Base-by-base conservation (phyloP, 2,113 vertebrate species). In the Caracal caracal region DNA sequence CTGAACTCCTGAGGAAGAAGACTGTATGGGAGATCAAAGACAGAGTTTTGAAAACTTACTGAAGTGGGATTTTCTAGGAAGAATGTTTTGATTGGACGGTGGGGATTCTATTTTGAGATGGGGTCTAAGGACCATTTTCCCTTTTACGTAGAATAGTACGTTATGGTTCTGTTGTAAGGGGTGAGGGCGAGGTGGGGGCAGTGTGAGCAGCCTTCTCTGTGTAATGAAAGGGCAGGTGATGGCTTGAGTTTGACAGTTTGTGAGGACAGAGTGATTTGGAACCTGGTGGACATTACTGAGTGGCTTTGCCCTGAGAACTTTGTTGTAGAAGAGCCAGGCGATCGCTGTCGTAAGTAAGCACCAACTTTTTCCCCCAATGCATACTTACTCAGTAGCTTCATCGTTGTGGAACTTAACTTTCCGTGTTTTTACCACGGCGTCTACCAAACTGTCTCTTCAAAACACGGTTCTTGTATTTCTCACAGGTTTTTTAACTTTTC, bases 11-110 rank as follows among this genome's bases (percentile, higher is more conserved):
- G 68, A 73, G 37, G 37, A 81, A 56, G 40, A 93, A 63, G 53
- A 95, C 63, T 47, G 33, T 16, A 17, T 79, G 30, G 85, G 71
- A 90, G 70, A 47, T 93, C 76, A 78, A 33, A 87, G 59, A 90
- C 49, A 37, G 49, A 70, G 59, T 35, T 59, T 81, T 81, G 61
- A 24, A 63, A 66, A 93, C 51, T 28, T 73, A 68, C 93, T 3
- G 10, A 94, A 96, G 90, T 71, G 76, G 66, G 85, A 75, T 87
- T 88, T 86, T 95, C 65, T 51, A 79, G 90, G 85, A 92, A 71
- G 93, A 88, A 80, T 49, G 16, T 93, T 95, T 90, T 80, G 73
- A 91, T 86, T 49, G 85, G 68, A 51, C 20, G 65, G n/a, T 63
- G 56, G 88, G 83, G 66, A 71, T 87, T 71, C 8, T 81, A 15